Evolutionary conservation across 2,113 vertebrate genomes (phyloP).

Genomic region (Calonectris borealis): DNA sequence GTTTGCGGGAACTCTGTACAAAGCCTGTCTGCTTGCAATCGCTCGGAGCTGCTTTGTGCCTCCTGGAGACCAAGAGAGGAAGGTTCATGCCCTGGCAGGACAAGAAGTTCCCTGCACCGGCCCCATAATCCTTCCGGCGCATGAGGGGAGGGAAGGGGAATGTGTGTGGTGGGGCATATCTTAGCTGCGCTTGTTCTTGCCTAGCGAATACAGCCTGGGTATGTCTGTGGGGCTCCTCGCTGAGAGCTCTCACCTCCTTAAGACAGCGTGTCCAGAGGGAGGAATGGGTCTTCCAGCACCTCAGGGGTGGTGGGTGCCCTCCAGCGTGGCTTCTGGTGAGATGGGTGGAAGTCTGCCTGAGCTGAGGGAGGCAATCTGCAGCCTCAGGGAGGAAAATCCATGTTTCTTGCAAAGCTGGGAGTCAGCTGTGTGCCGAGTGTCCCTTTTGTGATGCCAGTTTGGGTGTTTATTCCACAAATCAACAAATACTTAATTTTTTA

Average conservation of each 20-base stretch:
- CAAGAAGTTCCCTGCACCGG: constrained; percentile 28
- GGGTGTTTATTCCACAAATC: background rate
- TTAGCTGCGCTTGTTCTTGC: background rate
- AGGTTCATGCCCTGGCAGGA: constrained; percentile 57
- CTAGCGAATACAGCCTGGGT: background rate
- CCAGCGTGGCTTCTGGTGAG: background rate
- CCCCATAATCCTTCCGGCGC: constrained; percentile 48
- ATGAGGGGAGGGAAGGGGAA: background rate
- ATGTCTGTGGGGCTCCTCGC: background rate
- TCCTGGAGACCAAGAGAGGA: constrained; percentile 21
- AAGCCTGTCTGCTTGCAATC: constrained; percentile 10
- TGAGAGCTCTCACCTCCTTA: background rate
- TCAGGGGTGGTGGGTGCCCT: accelerated
- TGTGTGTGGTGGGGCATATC: background rate
- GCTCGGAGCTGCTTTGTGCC: constrained; percentile 38
- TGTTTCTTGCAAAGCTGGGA: background rate
- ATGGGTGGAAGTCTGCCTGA: background rate
- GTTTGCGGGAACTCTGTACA: constrained; percentile 40
- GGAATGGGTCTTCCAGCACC: background rate
- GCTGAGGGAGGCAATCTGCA: background rate
- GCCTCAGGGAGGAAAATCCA: background rate
- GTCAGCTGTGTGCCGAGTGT: background rate
- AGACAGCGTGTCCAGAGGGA: background rate
- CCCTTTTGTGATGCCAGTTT: background rate
- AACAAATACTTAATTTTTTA: background rate